Percentiles rank a stretch among this genome's conserved stretches.
Evolutionary conservation across 2,113 vertebrate species (phyloP).

Genomic region (Corapipo altera): DNA sequence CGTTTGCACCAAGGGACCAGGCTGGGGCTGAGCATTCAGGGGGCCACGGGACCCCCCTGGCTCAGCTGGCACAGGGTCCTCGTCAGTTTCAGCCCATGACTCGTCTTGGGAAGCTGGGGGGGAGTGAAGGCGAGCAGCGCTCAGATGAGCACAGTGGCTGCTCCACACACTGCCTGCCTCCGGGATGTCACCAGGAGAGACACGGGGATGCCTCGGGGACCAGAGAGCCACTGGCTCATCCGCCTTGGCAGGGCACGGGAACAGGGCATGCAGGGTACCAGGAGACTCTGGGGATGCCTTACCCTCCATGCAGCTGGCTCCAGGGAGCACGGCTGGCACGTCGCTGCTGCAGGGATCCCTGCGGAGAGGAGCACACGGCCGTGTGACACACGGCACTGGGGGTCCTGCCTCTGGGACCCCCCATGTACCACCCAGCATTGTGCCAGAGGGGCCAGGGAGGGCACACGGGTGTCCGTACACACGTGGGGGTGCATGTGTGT

Average conservation of each 20-base stretch:
- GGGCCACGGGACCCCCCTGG: constrained; percentile 60
- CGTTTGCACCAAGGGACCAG: constrained; percentile 66
- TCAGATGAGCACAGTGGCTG: neutral
- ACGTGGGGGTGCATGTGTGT: neutral
- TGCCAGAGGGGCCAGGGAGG: neutral
- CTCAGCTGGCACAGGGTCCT: constrained; percentile 56
- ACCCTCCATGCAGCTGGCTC: constrained; percentile 45
- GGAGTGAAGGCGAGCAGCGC: neutral
- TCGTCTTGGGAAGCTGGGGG: constrained; percentile 75
- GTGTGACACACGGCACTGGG: neutral
- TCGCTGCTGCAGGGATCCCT: constrained; percentile 62
- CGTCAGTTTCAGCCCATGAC: constrained; percentile 24
- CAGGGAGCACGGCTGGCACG: constrained; percentile 11
- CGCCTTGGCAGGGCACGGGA: accelerated
- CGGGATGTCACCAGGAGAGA: neutral
- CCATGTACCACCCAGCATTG: neutral
- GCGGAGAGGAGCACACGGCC: neutral
- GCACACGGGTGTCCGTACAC: neutral
- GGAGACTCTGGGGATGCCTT: neutral
- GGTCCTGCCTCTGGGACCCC: neutral
- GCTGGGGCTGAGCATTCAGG: neutral
- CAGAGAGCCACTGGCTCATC: neutral
- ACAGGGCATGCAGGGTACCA: accelerated
- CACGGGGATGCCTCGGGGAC: accelerated
- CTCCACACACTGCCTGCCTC: neutral